Evolutionary conservation across 2,888 invertebrate species (phyloP).

Genomic region (Coleophora deauratella): DNA sequence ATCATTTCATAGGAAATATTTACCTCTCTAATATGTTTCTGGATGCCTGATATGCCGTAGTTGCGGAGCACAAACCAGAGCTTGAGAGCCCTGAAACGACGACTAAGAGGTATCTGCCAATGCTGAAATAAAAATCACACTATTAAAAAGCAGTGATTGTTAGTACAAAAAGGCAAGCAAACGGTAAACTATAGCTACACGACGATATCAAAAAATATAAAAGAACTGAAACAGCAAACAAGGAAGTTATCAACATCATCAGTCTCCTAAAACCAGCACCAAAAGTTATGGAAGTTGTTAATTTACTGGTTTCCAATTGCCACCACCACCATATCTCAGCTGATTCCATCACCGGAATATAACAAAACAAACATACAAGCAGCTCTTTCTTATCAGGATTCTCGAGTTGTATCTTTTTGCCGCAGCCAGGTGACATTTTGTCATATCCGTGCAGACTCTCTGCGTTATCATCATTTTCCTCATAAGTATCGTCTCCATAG

Average conservation of each 20-base stretch:
- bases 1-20: constrained; percentile 8
- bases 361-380: constrained; percentile 37
- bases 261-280: too few relatives aligned
- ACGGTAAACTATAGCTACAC: too few relatives aligned
- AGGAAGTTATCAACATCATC: too few relatives aligned
- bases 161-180: too few relatives aligned
- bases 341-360: constrained; percentile 17
- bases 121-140: constrained; percentile 74
- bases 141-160: too few relatives aligned
- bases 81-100: constrained; percentile 93
- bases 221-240: too few relatives aligned
- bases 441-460: constrained; percentile 49
- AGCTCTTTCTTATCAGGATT: constrained; percentile 54
- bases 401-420: constrained; percentile 50
- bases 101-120: constrained; percentile 97
- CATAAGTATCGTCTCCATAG: constrained; percentile 10
- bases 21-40: constrained; percentile 94
- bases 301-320: background rate
- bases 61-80: constrained; percentile 98
- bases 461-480: constrained; percentile 18
- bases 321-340: constrained; percentile 10
- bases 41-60: constrained; percentile 92
- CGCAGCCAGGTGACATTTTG: constrained; percentile 49
- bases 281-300: too few relatives aligned
- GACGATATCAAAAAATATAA: too few relatives aligned